phyloP scores from a whole-genome alignment of 1,140 invertebrate species.

The Philopotamus ludificatus region DNA sequence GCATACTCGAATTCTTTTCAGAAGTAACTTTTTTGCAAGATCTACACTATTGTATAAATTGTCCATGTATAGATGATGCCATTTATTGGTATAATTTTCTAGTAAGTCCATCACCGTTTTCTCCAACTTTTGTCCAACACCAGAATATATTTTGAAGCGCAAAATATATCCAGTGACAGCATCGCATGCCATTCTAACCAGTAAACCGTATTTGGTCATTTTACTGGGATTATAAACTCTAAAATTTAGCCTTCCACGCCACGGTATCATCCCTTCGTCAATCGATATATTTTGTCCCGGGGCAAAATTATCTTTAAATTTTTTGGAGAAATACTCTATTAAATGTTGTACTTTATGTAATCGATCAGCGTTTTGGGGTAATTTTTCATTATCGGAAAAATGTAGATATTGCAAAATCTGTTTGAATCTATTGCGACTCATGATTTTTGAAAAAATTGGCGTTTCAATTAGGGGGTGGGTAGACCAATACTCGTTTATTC shows the following conservation, averaged over 20 bases:
- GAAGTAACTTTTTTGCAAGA: slow-evolving; percentile 27
- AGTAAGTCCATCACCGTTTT: slow-evolving; percentile 35
- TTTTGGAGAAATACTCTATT: slow-evolving; percentile 35
- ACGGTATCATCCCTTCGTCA: slow-evolving; percentile 40
- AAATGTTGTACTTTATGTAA: slow-evolving; percentile 37
- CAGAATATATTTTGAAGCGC: slow-evolving; percentile 39
- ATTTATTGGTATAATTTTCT: slow-evolving; percentile 5
- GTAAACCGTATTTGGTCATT: slow-evolving; percentile 42
- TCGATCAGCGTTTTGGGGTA: slow-evolving; percentile 18
- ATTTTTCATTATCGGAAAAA: slow-evolving; percentile 41
- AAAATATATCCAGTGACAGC: slow-evolving; percentile 39
- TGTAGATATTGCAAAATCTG: slow-evolving; percentile 39
- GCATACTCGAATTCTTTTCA: slow-evolving; percentile 36
- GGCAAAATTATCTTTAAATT: slow-evolving; percentile 40
- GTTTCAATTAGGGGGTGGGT: slow-evolving; percentile 38
- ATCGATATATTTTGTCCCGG: slow-evolving; percentile 40
- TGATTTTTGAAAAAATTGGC: slow-evolving; percentile 41
- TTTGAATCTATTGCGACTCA: slow-evolving; percentile 40
- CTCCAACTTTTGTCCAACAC: slow-evolving; percentile 30
- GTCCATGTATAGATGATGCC: slow-evolving; percentile 33
- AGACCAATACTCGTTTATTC: slow-evolving; percentile 43
- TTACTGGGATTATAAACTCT: slow-evolving; percentile 39
- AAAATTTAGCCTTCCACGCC: slow-evolving; percentile 37
- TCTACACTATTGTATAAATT: slow-evolving; percentile 40
- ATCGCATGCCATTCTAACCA: slow-evolving; percentile 42